Percentiles rank a stretch among this genome's conserved stretches.
phyloP scores from a whole-genome alignment of 2,113 vertebrate genomes.

The Sapajus apella region DNA sequence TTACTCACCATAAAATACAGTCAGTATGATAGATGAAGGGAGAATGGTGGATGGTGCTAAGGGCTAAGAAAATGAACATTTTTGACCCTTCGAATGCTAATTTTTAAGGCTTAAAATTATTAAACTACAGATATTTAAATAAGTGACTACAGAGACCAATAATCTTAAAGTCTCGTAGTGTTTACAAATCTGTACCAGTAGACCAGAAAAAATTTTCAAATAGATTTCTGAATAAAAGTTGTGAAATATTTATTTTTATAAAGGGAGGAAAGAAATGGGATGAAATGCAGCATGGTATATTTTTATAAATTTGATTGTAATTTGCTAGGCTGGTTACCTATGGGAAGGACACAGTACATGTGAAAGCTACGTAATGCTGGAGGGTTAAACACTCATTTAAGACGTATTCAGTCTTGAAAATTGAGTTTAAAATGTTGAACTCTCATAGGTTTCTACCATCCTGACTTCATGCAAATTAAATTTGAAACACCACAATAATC shows the following conservation, averaged over 20 bases:
- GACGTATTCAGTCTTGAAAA: slow-evolving; percentile 20
- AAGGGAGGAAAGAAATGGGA: not conserved
- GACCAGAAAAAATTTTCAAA: not conserved
- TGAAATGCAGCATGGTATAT: not conserved
- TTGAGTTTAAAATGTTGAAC: not conserved
- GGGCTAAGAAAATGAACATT: not conserved
- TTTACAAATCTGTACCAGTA: not conserved
- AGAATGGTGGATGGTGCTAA: not conserved
- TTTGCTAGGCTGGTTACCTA: not conserved
- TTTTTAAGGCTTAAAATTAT: slow-evolving; percentile 34
- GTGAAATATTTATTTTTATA: not conserved
- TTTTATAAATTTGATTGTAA: not conserved
- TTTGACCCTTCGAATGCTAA: slow-evolving; percentile 1
- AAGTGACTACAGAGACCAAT: not conserved
- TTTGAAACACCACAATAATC: not conserved
- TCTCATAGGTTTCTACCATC: not conserved
- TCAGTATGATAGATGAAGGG: not conserved
- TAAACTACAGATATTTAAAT: slow-evolving; percentile 16
- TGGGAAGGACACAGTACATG: not conserved
- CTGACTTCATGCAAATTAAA: slow-evolving; percentile 46
- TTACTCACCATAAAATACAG: not conserved
- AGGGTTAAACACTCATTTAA: not conserved
- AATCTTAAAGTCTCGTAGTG: not conserved
- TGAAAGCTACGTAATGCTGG: not conserved
- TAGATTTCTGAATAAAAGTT: not conserved